phyloP scores from a whole-genome alignment of 2,113 vertebrate species.

The Cairina moschata region DNA sequence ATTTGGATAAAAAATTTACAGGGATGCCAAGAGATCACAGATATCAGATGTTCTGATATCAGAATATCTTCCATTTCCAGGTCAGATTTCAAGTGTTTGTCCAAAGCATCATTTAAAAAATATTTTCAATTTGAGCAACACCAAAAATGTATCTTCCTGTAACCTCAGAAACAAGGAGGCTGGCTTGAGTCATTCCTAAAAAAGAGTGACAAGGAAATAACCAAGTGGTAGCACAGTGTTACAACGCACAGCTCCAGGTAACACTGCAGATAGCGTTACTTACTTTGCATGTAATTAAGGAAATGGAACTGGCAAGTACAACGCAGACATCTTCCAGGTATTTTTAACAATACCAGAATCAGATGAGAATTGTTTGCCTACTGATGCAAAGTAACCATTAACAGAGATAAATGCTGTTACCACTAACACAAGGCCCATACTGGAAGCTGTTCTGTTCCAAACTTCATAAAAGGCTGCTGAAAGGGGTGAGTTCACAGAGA shows the following conservation, averaged over 20 bases:
- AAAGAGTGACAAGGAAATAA: background rate
- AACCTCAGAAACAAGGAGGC: background rate
- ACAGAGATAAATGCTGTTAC: background rate
- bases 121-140: background rate
- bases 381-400: too few relatives aligned
- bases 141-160: background rate
- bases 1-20: background rate
- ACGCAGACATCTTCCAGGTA: background rate
- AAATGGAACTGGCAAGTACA: background rate
- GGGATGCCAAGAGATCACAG: background rate
- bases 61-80: too few relatives aligned
- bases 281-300: background rate
- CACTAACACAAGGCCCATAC: background rate
- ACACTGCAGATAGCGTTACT: background rate
- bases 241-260: background rate
- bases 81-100: background rate
- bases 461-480: background rate
- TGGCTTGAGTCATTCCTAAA: background rate
- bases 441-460: background rate
- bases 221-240: background rate
- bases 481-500: background rate
- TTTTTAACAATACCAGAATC: background rate
- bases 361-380: background rate
- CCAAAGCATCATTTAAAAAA: background rate
- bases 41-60: too few relatives aligned